Conservation (phyloP, 2,888 invertebrate species). For the Mimumesa dahlbomi region DNA sequence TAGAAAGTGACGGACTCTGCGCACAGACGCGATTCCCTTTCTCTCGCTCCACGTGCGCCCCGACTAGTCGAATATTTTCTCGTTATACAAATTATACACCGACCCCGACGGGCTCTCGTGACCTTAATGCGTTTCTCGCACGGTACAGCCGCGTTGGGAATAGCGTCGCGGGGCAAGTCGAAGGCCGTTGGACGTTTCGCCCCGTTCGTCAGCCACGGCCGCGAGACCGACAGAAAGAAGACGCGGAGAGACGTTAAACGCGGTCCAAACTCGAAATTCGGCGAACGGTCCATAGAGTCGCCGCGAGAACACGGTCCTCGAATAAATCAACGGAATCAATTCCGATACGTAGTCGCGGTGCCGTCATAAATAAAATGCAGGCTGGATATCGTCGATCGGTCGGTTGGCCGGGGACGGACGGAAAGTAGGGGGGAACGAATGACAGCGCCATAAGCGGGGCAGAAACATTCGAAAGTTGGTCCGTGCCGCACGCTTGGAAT, state of each 20-base stretch:
- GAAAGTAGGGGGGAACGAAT: conserved; percentile 60
- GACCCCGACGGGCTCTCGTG: conserved; percentile 12
- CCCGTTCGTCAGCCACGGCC: too few relatives aligned
- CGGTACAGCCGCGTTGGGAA: background rate
- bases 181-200: background rate
- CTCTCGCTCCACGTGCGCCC: background rate
- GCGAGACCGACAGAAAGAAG: too few relatives aligned
- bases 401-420: conserved; percentile 19
- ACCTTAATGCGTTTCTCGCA: conserved; percentile 35
- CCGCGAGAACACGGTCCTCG: conserved; percentile 32
- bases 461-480: conserved; percentile 69
- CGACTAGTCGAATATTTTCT: background rate
- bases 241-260: conserved; percentile 15
- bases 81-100: conserved; percentile 25
- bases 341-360: conserved; percentile 54
- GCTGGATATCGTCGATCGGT: conserved; percentile 57
- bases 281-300: background rate
- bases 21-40: background rate
- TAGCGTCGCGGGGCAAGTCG: conserved; percentile 12
- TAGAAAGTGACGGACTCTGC: conserved; percentile 33
- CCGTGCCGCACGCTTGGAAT: conserved; percentile 62
- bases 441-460: conserved; percentile 66
- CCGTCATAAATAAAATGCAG: conserved; percentile 70
- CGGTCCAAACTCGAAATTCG: conserved; percentile 25
- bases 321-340: conserved; percentile 73